Evolutionary conservation across 2,888 invertebrate genomes (phyloP).

Genomic region (Cyclophora punctaria): DNA sequence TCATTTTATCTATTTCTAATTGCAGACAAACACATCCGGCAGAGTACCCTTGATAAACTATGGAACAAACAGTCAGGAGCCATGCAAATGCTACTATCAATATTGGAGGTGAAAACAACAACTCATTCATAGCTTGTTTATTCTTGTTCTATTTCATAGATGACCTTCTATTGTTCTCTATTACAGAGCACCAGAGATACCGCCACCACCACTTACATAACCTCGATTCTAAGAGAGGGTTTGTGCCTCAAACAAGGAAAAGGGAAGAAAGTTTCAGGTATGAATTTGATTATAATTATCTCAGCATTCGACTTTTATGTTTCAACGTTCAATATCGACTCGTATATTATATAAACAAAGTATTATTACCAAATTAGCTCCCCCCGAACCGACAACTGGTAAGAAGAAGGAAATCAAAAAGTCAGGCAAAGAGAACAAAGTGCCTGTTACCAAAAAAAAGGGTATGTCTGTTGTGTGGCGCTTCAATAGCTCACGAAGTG

Average conservation of each 20-base stretch:
- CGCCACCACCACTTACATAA: slow-evolving; percentile 68
- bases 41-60: slow-evolving; percentile 73
- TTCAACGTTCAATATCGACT: neutral
- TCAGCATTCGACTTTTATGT: neutral
- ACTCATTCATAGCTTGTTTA: neutral
- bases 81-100: slow-evolving; percentile 68
- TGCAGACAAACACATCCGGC: slow-evolving; percentile 75
- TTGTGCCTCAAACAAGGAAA: slow-evolving; percentile 74
- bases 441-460: slow-evolving; percentile 53
- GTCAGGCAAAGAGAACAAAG: slow-evolving; percentile 58
- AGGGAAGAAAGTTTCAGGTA: slow-evolving; percentile 68
- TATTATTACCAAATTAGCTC: slow-evolving; percentile 36
- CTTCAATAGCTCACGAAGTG: slow-evolving; percentile 22
- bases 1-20: slow-evolving; percentile 14
- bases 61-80: slow-evolving; percentile 75
- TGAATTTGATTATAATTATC: neutral
- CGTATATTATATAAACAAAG: neutral
- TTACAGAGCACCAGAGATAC: slow-evolving; percentile 73
- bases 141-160: neutral
- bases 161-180: neutral
- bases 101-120: slow-evolving; percentile 66
- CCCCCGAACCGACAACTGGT: slow-evolving; percentile 36
- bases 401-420: slow-evolving; percentile 66
- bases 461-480: slow-evolving; percentile 50
- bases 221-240: slow-evolving; percentile 75